Percentiles rank a stretch among this genome's conserved stretches.
Conservation (phyloP, 1,140 invertebrate genomes). For the Formica exsecta region DNA sequence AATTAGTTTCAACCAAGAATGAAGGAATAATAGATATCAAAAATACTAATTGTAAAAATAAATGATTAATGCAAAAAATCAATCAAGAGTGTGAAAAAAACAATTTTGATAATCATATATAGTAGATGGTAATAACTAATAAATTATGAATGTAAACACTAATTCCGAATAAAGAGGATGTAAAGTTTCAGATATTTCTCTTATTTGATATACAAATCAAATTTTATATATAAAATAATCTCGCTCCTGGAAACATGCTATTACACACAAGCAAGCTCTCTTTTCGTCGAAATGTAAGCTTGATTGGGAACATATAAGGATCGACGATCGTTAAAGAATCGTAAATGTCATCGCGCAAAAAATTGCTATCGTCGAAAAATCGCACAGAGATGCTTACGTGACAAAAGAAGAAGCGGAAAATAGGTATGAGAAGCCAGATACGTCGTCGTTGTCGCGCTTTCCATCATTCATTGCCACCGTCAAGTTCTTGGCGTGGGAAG, state of each 20-base stretch:
- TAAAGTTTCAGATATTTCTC: neutral
- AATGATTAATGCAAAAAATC: neutral
- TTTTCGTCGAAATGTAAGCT: too few relatives aligned
- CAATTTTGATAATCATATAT: neutral
- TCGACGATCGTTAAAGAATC: conserved; percentile 52
- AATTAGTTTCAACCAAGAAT: neutral
- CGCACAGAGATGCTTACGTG: neutral
- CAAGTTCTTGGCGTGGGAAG: conserved; percentile 58
- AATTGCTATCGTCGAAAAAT: neutral
- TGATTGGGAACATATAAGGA: too few relatives aligned
- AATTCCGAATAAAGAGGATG: neutral
- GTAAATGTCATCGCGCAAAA: neutral
- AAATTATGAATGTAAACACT: neutral
- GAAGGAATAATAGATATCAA: neutral
- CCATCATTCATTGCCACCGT: neutral
- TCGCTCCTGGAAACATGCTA: too few relatives aligned
- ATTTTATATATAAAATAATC: too few relatives aligned
- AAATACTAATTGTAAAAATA: neutral
- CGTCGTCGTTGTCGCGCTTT: neutral
- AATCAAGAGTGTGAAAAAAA: neutral
- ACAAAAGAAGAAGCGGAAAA: conserved; percentile 14
- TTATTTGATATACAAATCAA: too few relatives aligned
- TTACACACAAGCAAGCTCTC: too few relatives aligned
- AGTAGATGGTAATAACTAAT: neutral
- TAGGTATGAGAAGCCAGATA: neutral